Percentiles rank a stretch among this genome's conserved stretches.
These are phyloP conservation scores for Arothron firmamentum DNA, from an alignment of 2,113 vertebrate species.

Conservation along the genomic window DNA sequence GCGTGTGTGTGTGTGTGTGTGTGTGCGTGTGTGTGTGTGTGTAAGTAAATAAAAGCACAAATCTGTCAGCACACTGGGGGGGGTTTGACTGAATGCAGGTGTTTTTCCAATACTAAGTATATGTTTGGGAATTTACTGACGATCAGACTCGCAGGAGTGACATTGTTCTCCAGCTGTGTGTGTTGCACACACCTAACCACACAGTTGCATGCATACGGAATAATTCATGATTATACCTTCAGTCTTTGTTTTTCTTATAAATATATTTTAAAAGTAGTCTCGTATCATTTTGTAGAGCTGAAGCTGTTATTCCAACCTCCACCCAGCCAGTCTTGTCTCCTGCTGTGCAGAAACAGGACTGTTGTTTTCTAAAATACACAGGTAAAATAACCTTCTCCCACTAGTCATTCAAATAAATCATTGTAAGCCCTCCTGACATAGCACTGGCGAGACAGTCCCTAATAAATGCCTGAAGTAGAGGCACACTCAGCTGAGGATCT, in stretches of 20 bases:
- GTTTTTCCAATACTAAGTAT: conserved; percentile 31
- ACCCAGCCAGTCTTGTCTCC: conserved; percentile 28
- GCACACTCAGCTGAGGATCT: conserved; percentile 47
- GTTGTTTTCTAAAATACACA: conserved; percentile 60
- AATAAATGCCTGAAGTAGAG: conserved; percentile 61
- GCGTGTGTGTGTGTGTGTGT: background rate
- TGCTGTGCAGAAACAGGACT: conserved; percentile 46
- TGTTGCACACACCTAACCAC: too few species aligned
- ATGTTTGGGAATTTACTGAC: conserved; percentile 10
- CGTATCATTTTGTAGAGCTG: conserved; percentile 2
- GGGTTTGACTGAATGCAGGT: conserved; percentile 18
- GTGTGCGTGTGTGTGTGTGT: background rate
- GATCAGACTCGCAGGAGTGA: background rate
- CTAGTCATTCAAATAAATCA: conserved; percentile 59
- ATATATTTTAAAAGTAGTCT: conserved; percentile 15
- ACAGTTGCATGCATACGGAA: too few species aligned
- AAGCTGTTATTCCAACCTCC: conserved; percentile 33
- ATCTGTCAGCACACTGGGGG: conserved; percentile 44
- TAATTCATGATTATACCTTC: background rate
- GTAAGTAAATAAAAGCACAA: conserved; percentile 19
- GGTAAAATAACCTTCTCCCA: conserved; percentile 59
- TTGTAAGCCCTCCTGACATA: conserved; percentile 46
- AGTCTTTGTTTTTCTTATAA: conserved; percentile 11
- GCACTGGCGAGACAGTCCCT: conserved; percentile 53
- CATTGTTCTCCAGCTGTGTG: too few species aligned